Evolutionary conservation across 2,113 vertebrate species (phyloP), one percentile per base, ranked within the genome.

Genomic region (Colinus virginianus): DNA sequence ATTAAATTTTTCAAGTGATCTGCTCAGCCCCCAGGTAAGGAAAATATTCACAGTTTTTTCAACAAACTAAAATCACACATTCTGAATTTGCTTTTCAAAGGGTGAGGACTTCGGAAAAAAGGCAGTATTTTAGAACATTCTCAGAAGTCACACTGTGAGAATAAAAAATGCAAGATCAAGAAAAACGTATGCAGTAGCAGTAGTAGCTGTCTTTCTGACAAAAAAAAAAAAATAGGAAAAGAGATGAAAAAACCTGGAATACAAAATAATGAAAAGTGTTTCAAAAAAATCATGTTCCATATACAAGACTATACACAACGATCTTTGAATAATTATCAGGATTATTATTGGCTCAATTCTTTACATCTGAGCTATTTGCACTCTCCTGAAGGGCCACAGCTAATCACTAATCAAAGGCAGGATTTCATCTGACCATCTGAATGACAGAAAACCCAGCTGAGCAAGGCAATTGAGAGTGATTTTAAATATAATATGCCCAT

Each of bases 11-110:
- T 74, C 22, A 36, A 63, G 62, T 8, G 59, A 6, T 63, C 11
- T 2, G 8, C 11, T 7, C 46, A 75, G 17, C 15, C 51, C 14
- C 26, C 46, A 4, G 4, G 5, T 40, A 51, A 80, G 34, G 53
- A 5, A 82, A 79, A 74, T 46, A 80, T 66, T 85, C 59, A 20
- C 36, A 67, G 42, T 48, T 85, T 38, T 79, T 79, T 38, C 87
- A 90, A 56, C 17, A 66, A 84, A 66, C 10, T 38, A 46, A 46
- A 85, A 26, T 38, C 72, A 61, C 3, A 63, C 8, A 13, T 83
- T 80, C 55, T 77, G 25, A 7, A 32, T 53, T 67, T 83, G 6
- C 13, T 78, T 86, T 82, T 68, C 20, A 58, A 82, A 86, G 45
- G 17, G 16, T 13, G 68, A 71, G 38, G 61, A 61, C 71, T 84